phyloP scores from a whole-genome alignment of 2,797 vertebrate species.

The Babyrousa celebensis region DNA sequence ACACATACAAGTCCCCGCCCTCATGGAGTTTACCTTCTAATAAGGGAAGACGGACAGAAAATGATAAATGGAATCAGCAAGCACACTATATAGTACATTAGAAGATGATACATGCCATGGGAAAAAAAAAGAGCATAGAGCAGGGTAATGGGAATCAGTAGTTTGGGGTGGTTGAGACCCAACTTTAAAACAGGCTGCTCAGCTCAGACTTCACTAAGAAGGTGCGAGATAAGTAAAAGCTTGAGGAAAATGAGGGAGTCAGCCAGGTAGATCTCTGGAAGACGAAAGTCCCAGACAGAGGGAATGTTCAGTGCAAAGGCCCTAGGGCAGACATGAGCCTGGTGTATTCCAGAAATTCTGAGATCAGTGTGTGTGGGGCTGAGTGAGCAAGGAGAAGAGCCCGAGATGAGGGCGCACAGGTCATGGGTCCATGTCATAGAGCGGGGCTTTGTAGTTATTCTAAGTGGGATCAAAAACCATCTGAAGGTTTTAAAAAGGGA shows the following conservation, averaged over 20 bases:
- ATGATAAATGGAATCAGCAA: not conserved
- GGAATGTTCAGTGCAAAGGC: not conserved
- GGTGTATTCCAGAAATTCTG: not conserved
- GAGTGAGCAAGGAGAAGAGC: not conserved
- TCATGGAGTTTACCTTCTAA: not conserved
- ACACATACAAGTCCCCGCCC: not conserved
- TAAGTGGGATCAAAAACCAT: not conserved
- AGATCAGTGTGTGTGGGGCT: not conserved
- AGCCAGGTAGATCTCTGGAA: not conserved
- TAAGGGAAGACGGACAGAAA: not conserved
- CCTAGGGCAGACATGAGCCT: not conserved
- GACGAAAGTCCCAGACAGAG: not conserved
- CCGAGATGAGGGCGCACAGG: not conserved
- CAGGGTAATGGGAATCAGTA: not conserved
- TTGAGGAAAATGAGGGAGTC: not conserved
- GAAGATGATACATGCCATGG: not conserved
- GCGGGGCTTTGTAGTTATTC: not conserved
- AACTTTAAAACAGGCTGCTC: slow-evolving; percentile 20
- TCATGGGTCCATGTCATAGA: not conserved
- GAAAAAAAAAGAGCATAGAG: not conserved
- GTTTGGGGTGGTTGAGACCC: not conserved
- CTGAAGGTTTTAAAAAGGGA: not conserved
- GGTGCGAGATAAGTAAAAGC: not conserved
- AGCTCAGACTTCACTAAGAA: not conserved
- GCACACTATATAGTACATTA: not conserved